Conservation (phyloP, 1,140 invertebrate species). For the Drosophila watanabei region DNA sequence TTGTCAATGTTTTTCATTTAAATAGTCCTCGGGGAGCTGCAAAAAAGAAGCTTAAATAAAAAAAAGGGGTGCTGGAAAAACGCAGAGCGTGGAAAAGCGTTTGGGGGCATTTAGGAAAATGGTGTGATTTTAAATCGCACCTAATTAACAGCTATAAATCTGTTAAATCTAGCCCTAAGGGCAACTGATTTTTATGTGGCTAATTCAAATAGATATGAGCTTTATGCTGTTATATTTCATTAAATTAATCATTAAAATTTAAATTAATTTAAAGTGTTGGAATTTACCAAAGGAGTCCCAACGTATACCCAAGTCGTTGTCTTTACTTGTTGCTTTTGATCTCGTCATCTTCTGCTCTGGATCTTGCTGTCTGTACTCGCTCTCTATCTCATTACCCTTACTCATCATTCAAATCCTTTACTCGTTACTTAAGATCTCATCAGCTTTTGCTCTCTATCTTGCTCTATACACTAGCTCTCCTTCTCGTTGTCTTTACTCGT, state of each 20-base stretch:
- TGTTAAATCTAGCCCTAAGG: not conserved
- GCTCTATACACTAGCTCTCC: no score
- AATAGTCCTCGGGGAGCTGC: slow-evolving; percentile 26
- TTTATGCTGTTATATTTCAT: not conserved
- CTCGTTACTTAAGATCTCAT: not conserved
- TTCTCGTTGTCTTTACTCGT: not conserved
- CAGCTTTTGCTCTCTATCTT: no score
- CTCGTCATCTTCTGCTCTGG: not conserved
- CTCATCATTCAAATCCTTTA: not conserved
- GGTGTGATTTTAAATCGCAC: slow-evolving; percentile 10
- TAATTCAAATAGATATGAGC: not conserved
- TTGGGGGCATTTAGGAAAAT: slow-evolving; percentile 1
- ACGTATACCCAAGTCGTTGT: not conserved
- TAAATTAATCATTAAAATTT: no score
- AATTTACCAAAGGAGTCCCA: not conserved
- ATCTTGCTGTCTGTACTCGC: not conserved
- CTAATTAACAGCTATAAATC: slow-evolving; percentile 22
- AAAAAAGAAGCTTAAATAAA: not conserved
- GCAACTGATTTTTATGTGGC: slow-evolving; percentile 6
- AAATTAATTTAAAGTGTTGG: no score
- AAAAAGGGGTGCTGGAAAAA: not conserved
- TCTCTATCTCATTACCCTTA: no score
- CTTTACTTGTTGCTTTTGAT: no score
- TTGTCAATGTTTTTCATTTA: slow-evolving; percentile 45
- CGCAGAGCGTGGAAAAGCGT: not conserved